Base-by-base conservation (phyloP, 1,140 invertebrate genomes). In the Amphibalanus amphitrite region DNA sequence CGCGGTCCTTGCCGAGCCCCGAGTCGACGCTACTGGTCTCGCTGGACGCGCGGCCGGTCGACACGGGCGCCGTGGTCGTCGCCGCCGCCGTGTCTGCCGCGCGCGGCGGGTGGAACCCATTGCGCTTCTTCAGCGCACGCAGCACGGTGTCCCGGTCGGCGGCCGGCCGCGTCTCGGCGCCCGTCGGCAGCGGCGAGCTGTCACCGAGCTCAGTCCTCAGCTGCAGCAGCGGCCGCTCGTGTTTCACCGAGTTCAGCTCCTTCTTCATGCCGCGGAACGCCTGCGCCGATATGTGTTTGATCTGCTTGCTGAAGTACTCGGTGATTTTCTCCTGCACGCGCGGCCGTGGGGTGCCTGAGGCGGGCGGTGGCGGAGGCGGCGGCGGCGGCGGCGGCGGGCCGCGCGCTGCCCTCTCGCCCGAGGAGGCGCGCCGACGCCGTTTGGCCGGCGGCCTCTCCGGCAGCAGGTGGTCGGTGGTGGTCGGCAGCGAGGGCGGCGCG, bases 271-370 rank as follows among this genome's bases (percentile, higher is more conserved):
- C 23, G 13, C 47, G 47, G 47, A 59, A 59, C 47, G 47, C 47
- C 47, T 59, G 47, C 47, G 47, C 47, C 20, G 47, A 59, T 59
- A 74, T 84, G 17, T 87, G 84, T 79, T 90, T 90, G 79, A 88
- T 87, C 78, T 90, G 88, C 3, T 87, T 85, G 76, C 89, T 90
- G 76, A 90, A 91, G 78, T 89, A 91, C 76, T 90, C 88, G 0
- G 89, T 91, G 76, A 91, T 91, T 76, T 88, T 87, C 6, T 84
- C 85, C 76, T 86, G 84, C 20, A 29, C 47, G 47, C 47, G 47
- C 47, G 47, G 47, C 47, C 47, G 47, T 8, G 10, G 10, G 47
- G 47, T 20, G 47, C 10, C 47, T 20, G n/a, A n/a, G n/a, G n/a
- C n/a, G n/a, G 47, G 47, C 47, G 47, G 47, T 1, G 47, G 47